Percentiles rank a stretch among this genome's conserved stretches.
Conservation (phyloP, 2,888 invertebrate species). For the Acrobasis consociella region DNA sequence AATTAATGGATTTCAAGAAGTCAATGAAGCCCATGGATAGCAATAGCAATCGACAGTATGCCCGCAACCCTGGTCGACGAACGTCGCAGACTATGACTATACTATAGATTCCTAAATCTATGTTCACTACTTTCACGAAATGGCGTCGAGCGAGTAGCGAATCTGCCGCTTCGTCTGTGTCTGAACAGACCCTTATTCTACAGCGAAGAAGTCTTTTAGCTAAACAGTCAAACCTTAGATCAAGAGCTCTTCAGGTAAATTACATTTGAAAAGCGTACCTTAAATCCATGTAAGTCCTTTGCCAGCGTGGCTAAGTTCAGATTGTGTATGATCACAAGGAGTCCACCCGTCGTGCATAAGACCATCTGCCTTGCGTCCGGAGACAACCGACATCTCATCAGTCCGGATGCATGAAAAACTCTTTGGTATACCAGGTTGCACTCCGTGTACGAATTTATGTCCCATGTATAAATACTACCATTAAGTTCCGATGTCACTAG, state of each 20-base stretch:
- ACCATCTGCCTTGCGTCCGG: conserved; percentile 94
- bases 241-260: not conserved
- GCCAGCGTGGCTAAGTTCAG: conserved; percentile 90
- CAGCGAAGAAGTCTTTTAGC: too few species aligned
- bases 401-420: conserved; percentile 92
- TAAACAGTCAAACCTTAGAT: too few species aligned
- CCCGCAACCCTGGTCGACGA: too few species aligned
- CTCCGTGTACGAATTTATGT: conserved; percentile 93
- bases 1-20: too few species aligned
- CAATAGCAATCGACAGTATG: too few species aligned
- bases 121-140: too few species aligned
- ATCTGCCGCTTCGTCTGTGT: too few species aligned
- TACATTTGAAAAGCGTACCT: conserved; percentile 76
- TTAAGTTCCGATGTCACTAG: conserved; percentile 96
- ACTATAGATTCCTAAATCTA: too few species aligned
- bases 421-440: conserved; percentile 89
- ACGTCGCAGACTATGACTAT: too few species aligned
- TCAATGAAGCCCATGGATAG: too few species aligned
- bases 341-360: conserved; percentile 95
- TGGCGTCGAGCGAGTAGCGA: too few species aligned
- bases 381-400: conserved; percentile 94
- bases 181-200: too few species aligned
- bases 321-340: conserved; percentile 94
- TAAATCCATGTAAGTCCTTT: conserved; percentile 92
- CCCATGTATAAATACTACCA: conserved; percentile 97